These are phyloP conservation scores for Actenoides lindsayi DNA, from an alignment of 2,113 vertebrate genomes.

Conservation along the genomic window DNA sequence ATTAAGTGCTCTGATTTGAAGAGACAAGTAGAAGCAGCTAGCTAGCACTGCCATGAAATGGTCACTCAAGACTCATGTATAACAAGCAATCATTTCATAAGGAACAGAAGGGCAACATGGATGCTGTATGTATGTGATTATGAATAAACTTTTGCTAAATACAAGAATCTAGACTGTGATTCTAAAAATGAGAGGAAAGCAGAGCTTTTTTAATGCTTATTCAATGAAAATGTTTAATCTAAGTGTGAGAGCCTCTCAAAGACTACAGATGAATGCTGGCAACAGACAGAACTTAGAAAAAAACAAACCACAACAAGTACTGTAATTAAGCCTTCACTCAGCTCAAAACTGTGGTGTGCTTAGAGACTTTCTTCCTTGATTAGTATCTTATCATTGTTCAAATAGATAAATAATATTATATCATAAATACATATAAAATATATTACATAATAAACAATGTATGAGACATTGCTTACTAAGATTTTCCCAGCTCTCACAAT, in stretches of 20 bases:
- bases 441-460: not conserved
- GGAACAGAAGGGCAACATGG: not conserved
- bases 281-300: not conserved
- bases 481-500: not conserved
- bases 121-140: not conserved
- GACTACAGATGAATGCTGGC: not conserved
- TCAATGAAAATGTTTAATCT: not conserved
- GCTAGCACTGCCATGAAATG: not conserved
- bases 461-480: not conserved
- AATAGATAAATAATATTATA: not conserved
- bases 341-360: not conserved
- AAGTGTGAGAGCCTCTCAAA: not conserved
- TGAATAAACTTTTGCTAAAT: not conserved
- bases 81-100: not conserved
- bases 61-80: not conserved
- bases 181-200: not conserved
- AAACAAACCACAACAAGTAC: not conserved
- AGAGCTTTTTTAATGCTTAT: not conserved
- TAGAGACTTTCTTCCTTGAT: not conserved
- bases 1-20: not conserved
- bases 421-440: not conserved
- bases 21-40: not conserved
- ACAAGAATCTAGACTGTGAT: not conserved
- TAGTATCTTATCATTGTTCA: not conserved
- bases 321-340: conserved; percentile 1